Evolutionary conservation across 2,113 vertebrate genomes (phyloP), one percentile per base, ranked within the genome.

Genomic region (Quiscalus mexicanus): DNA sequence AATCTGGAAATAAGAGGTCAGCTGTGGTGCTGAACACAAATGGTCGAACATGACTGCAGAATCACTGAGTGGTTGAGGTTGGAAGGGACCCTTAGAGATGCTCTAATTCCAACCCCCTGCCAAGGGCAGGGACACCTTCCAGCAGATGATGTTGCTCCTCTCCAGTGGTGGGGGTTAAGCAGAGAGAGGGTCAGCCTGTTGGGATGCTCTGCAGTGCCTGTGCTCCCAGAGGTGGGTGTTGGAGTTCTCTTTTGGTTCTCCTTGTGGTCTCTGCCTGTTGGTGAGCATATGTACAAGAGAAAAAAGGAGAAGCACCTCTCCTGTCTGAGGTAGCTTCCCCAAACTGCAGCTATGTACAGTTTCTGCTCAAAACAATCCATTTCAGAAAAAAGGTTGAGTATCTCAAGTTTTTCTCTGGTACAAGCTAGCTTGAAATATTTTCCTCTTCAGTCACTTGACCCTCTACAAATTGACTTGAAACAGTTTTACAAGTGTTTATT

Each of bases 61-160:
- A 65, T 19, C 11, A 53, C 28, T 1, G 1, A n/a, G 41, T 35
- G 31, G 18, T 44, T 89, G 63, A 21, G 17, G 1, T 16, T 84
- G 63, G 44, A 63, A 80, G 7, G 11, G 25, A 50, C 10, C 16
- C 75, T 58, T 39, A 50, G 45, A 60, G 2, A 33, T 37, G 2
- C 19, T 23, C 5, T 30, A 16, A 35, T 44, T 74, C 23, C 33
- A 68, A 8, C 0, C 1, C 3, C 3, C 17, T n/a, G 15, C 15
- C 2, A 4, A 7, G 16, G 44, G 12, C 59, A 78, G 59, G 30
- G 47, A 22, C 47, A 30, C 18, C 27, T 65, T 31, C 9, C 62
- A 13, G 20, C 53, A 30, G 31, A 5, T 18, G 3, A 12, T 2
- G 2, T 12, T 52, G 11, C 13, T 75, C 10, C 14, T 41, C 15